Evolutionary conservation across 2,113 vertebrate genomes (phyloP).

Genomic region (Psittacula cyanocephala): DNA sequence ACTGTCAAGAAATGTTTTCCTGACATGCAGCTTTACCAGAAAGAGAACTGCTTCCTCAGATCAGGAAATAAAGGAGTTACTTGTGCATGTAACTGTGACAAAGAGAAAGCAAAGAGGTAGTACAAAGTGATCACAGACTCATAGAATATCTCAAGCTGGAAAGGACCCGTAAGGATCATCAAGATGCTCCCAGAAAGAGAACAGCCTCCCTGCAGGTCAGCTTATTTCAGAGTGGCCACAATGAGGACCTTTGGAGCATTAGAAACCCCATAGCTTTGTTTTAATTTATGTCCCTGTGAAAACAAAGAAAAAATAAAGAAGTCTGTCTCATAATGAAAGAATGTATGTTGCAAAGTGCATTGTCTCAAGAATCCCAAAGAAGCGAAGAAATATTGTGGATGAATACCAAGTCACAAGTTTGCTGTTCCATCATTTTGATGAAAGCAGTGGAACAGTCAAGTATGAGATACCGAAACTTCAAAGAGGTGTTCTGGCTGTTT

Average conservation of each 20-base stretch:
- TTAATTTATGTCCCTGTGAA: background rate
- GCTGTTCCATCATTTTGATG: background rate
- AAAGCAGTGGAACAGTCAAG: background rate
- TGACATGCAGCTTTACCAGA: background rate
- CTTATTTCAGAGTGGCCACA: background rate
- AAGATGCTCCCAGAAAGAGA: background rate
- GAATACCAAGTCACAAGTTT: background rate
- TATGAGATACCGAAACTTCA: background rate
- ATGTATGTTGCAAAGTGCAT: background rate
- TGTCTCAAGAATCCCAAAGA: background rate
- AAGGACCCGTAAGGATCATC: background rate
- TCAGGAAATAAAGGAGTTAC: background rate
- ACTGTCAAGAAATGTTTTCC: background rate
- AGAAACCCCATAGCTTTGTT: background rate
- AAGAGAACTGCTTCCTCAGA: background rate
- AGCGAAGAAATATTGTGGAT: background rate
- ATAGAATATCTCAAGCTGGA: background rate
- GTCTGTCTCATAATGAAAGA: background rate
- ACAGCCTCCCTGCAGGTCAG: background rate
- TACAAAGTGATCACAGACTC: background rate
- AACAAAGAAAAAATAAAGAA: background rate
- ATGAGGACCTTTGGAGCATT: background rate
- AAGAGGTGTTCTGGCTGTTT: background rate
- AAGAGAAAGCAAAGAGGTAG: background rate
- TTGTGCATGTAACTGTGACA: background rate